Evolutionary conservation across 2,113 vertebrate species (phyloP), one percentile per base, ranked within the genome.

Genomic region (Columba janthina): DNA sequence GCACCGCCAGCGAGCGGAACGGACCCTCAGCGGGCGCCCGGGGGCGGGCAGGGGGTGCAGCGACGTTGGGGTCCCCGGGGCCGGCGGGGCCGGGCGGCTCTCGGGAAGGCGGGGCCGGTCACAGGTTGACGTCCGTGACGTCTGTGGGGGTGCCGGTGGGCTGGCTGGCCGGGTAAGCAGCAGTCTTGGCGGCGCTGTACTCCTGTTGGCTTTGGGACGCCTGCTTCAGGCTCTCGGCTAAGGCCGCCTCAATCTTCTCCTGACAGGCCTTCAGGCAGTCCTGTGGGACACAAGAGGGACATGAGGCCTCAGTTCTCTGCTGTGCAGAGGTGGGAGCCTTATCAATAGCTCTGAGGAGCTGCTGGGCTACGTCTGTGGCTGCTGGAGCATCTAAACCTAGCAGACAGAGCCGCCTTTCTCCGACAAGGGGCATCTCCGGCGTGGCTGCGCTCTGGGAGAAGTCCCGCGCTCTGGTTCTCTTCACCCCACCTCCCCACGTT

Each of bases 191-290:
- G 2, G 48, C 24, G 5, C 89, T 85, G 64, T 93, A 61, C 19
- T 97, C 97, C 75, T 91, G 93, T 28, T 91, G 96, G 22, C 80
- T 56, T 38, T 97, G 97, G 26, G 98, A 91, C 0, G 96, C 97
- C 58, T 98, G 98, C 44, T 97, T 97, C 92, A 99, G 97, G 96
- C 97, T 98, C 96, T 98, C 97, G 32, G 98, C 97, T 82, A 99
- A 90, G 19, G 97, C 97, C 2, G 95, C 98, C 93, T 98, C 97
- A 2, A 99, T 98, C 97, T 98, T 98, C 50, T 98, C 97, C 91
- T 98, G 98, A 88, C 99, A 99, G 91, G 97, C 97, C 84, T 97
- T 97, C 88, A 99, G 95, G 51, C 98, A 98, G 90, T 97, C 98
- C 99, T 99, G 98, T 38, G 42, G 50, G 56, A 90, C 60, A n/a